Evolutionary conservation across 2,797 vertebrate genomes (phyloP).

Genomic region (Labeo calbasu): DNA sequence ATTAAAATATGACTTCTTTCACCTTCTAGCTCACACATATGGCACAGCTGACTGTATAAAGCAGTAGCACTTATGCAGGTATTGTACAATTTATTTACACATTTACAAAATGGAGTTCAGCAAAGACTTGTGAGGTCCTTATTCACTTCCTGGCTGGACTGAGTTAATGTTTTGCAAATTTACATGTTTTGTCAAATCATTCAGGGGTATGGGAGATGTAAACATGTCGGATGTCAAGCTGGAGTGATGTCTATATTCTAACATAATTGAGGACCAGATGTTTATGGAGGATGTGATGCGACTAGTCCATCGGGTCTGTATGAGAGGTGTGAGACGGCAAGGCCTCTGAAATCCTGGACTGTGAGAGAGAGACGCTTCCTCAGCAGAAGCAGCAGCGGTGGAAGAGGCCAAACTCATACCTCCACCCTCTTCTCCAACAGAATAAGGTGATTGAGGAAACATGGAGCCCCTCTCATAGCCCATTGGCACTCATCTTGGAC

Average conservation of each 20-base stretch:
- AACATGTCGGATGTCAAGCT: not conserved
- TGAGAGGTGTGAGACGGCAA: not conserved
- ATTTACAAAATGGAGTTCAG: slow-evolving; percentile 71
- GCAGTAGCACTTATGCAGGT: slow-evolving; percentile 63
- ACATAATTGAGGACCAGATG: not conserved
- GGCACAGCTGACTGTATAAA: slow-evolving; percentile 71
- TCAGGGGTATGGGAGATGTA: not conserved
- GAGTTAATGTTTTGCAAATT: not conserved
- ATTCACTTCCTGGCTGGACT: not conserved
- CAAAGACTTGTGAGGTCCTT: not conserved
- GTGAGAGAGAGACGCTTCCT: not conserved
- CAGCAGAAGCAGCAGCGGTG: not conserved
- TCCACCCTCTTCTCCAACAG: slow-evolving; percentile 20
- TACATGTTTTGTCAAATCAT: slow-evolving; percentile 10
- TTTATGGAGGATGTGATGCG: not conserved
- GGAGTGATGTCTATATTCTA: slow-evolving; percentile 28
- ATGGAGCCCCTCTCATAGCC: slow-evolving; percentile 66
- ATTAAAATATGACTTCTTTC: slow-evolving; percentile 18
- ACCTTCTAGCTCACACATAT: slow-evolving; percentile 24
- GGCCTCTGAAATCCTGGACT: slow-evolving; percentile 20
- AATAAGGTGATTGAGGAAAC: slow-evolving; percentile 37
- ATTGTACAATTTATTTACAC: slow-evolving; percentile 82
- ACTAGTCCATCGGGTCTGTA: not conserved
- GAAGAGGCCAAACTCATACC: not conserved
- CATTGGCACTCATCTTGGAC: slow-evolving; percentile 81